phyloP scores from a whole-genome alignment of 2,888 invertebrate species.

The Tachina lurida region DNA sequence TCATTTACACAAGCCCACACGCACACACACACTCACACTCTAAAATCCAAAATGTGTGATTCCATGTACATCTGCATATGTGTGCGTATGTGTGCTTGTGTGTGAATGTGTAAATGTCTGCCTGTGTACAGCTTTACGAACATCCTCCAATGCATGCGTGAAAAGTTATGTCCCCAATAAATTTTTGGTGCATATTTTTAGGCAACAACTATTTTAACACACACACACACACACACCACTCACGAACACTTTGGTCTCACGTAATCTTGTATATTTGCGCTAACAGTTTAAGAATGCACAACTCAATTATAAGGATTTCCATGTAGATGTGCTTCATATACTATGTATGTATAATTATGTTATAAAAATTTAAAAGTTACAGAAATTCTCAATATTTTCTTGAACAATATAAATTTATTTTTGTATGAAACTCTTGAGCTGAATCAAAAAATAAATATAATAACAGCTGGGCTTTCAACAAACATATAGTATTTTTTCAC shows the following conservation, averaged over 20 bases:
- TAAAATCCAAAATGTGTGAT: too few species aligned
- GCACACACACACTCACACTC: neutral
- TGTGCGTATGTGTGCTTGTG: neutral
- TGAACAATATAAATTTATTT: too few species aligned
- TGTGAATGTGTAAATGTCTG: neutral
- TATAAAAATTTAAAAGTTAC: too few species aligned
- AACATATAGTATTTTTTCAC: too few species aligned
- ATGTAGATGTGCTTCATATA: neutral
- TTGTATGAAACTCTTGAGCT: too few species aligned
- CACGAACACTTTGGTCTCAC: neutral
- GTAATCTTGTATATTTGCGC: neutral
- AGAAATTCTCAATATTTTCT: too few species aligned
- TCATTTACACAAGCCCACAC: constrained; percentile 7
- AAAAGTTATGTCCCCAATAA: constrained; percentile 32
- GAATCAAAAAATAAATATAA: too few species aligned
- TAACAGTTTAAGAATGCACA: constrained; percentile 13
- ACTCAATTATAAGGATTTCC: neutral
- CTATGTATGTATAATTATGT: neutral
- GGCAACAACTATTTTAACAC: constrained; percentile 14
- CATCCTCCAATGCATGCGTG: neutral
- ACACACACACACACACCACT: neutral
- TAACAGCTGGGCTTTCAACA: too few species aligned
- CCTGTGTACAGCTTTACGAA: neutral
- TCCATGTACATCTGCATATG: neutral
- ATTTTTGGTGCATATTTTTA: constrained; percentile 46